Evolutionary conservation across 2,797 vertebrate genomes (phyloP), one percentile per base, ranked within the genome.

Genomic region (Lemur catta): DNA sequence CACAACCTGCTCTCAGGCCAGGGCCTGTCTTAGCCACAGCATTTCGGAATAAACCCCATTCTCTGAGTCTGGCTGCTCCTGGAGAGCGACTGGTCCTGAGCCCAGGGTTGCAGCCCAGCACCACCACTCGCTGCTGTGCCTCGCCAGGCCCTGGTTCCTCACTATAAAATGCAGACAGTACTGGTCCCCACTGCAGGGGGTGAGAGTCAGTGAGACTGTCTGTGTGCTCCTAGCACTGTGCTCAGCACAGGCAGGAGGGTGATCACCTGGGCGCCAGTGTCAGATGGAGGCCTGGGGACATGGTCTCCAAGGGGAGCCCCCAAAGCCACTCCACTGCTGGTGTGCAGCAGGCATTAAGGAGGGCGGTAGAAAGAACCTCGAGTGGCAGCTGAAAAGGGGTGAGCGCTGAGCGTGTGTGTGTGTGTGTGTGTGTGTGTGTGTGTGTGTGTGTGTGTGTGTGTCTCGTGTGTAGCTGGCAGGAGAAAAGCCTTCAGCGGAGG

Each of bases 1-100:
- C 4, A 3, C 8, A 6, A 6, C 28, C 50, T 35, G 50, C 61
- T 30, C 30, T 35, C 85, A 46, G 55, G 30, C 55, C 65, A 17
- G 30, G 43, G 26, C 28, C 46, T 33, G 1, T 0, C 2, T 33
- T 28, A 52, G 57, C 72, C 17, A 2, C 0, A 3, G 8, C 24
- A 22, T 63, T 67, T 59, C 33, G 22, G 72, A 82, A 13, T 67
- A 12, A 43, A 48, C 46, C 28, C 61, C 46, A 3, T 41, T 41
- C 50, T 74, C n/a, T 10, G 46, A 48, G 52, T n/a, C 38, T 26
- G 33, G 41, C 52, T 52, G 8, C 46, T 80, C 17, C 55, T 6
- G 38, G 57, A 35, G 11, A 50, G 15, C 7, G 15, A 38, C 11
- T 2, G 24, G 72, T 20, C 15, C 76, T 14, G 18, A 65, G 71